These are phyloP conservation scores for Ostrea denselamellosa DNA, from an alignment of 1,140 invertebrate species.

Conservation along the genomic window DNA sequence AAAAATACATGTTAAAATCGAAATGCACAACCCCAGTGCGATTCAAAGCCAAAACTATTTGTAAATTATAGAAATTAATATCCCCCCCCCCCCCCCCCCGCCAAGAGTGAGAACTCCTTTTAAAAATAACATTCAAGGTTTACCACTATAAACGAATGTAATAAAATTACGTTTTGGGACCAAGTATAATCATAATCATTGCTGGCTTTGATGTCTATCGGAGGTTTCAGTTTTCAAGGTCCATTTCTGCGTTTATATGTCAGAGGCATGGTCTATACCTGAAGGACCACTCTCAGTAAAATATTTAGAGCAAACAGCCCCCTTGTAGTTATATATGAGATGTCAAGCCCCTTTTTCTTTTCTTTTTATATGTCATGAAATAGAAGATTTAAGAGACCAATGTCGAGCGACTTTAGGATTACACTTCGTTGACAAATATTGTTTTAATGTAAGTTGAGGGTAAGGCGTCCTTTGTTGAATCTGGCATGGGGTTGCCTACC, in stretches of 20 bases:
- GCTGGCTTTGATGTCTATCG: too few relatives aligned
- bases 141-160: too few relatives aligned
- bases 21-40: background rate
- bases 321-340: background rate
- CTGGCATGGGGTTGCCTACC: background rate
- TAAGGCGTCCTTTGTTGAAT: conserved; percentile 5
- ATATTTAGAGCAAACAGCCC: conserved; percentile 8
- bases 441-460: conserved; percentile 25
- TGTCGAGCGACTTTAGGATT: conserved; percentile 10
- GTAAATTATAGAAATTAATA: too few relatives aligned
- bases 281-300: background rate
- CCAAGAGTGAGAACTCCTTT: too few relatives aligned
- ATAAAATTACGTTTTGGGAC: too few relatives aligned
- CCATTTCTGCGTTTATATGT: background rate
- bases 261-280: background rate
- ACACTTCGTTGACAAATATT: conserved; percentile 36
- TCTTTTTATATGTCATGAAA: background rate
- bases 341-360: background rate
- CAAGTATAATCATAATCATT: too few relatives aligned
- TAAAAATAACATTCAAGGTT: too few relatives aligned
- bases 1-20: background rate
- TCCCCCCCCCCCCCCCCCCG: background rate
- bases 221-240: too few relatives aligned
- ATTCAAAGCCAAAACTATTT: too few relatives aligned
- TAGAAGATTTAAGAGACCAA: background rate